Base-by-base conservation (phyloP, 2,797 vertebrate species). In the Carcharodon carcharias region DNA sequence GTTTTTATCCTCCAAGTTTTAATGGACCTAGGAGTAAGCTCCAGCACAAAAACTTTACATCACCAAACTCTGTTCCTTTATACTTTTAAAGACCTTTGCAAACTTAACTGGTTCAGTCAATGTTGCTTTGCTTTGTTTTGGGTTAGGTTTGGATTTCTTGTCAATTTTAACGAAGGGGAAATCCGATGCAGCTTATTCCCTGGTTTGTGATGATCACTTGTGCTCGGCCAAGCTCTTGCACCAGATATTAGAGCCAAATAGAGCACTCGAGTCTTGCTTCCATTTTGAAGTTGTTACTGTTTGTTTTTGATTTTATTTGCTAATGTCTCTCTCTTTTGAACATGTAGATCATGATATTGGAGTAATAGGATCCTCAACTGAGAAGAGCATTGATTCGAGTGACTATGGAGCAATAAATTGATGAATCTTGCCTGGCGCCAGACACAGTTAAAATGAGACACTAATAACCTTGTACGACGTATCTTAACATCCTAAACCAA, bases 321-420 rank as follows among this genome's bases (percentile, higher is more conserved):
- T 93, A 40, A 93, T 40, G 35, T 40, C 1, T n/a, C 16, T 40
- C 82, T 8, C 26, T 77, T 40, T 80, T 67, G 61, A 65, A 93
- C 11, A 35, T 45, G 91, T 93, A 93, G 91, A 61, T 93, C 23
- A 26, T 67, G 63, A 93, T 93, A 0, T n/a, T 93, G 91, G 63
- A 12, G 3, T 67, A 1, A 45, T 67, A 0, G 21, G 0, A 67
- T 26, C 91, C 0, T 31, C 91, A 45, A 67, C n/a, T 93, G 61
- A 93, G 91, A 63, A 67, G 63, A 67, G 63, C 18, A 26, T 11
- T 2, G 21, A 93, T 9, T 93, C 61, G 40, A 11, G 21, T 93
- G 91, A 93, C 61, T 93, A 93, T 45, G 63, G 91, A 93, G 40
- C n/a, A 40, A 93, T 93, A 45, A 93, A 93, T 26, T 93, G 63